Evolutionary conservation across 2,797 vertebrate genomes (phyloP), one percentile per base, ranked within the genome.

Genomic region (Zenarchopterus dispar): DNA sequence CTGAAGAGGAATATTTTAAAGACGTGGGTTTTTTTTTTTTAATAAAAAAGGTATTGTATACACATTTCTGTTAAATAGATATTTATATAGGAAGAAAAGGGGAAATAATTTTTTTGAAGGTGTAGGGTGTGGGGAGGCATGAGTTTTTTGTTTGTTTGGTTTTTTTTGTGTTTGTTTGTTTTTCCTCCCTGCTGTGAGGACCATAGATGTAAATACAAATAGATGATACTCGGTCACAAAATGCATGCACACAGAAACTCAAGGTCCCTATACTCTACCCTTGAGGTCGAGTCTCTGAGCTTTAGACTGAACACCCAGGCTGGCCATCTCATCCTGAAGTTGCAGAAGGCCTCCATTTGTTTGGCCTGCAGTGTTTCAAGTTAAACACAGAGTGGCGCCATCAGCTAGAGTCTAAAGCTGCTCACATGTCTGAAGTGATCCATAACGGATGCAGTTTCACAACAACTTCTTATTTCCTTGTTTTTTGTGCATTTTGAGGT

Each of bases 301-400:
- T 78, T 80, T 47, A 70, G 77, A 82, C 53, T 21, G 56, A 39
- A 28, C 50, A 5, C 62, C 54, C 64, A 53, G 58, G 54, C 70
- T 67, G 56, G 57, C 68, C 69, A 44, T 80, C 76, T 70, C 45
- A 78, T 79, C 88, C 86, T 92, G 88, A 92, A 91, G 88, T 91
- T 91, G 90, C 91, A 93, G 90, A 88, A 85, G 62, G 63, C 63
- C 46, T 47, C 58, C 53, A 39, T 45, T 63, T 56, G 26, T 68
- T 62, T 39, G 22, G 16, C 49, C 56, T 68, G 77, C 64, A 56
- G 75, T 67, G 56, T 70, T 72, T 56, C 10, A 15, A 41, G 26
- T 72, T 26, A 5, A 70, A 64, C 88, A 83, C 58, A 55, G 63
- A 74, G 68, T 62, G 87, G 75, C 51, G 21, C 42, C 60, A 58